Conservation (phyloP, 2,888 invertebrate genomes). For the Calameuta filiformis region DNA sequence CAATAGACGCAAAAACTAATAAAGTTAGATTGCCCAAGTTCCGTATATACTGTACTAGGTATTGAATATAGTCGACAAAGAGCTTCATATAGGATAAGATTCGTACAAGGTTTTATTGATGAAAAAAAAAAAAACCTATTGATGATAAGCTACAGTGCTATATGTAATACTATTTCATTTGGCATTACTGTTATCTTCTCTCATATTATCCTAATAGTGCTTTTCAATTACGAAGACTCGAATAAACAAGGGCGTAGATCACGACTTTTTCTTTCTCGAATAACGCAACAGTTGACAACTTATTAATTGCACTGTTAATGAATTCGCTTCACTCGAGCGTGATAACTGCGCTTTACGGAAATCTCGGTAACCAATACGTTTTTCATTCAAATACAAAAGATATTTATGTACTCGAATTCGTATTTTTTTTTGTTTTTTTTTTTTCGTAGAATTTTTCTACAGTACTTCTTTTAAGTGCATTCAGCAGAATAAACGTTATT, state of each 20-base stretch:
- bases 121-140: not conserved
- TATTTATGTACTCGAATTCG: not conserved
- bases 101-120: not conserved
- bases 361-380: not conserved
- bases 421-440: not conserved
- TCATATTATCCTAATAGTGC: not conserved
- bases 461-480: not conserved
- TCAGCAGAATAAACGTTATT: not conserved
- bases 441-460: not conserved
- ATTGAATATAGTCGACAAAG: not conserved
- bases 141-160: not conserved
- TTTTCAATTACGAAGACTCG: not conserved
- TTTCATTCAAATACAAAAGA: not conserved
- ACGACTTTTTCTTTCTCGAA: not conserved
- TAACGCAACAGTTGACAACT: not conserved
- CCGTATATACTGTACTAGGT: not conserved
- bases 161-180: not conserved
- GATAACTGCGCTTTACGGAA: not conserved
- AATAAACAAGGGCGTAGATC: not conserved
- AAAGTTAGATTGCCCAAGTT: not conserved
- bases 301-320: not conserved
- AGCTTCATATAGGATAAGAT: not conserved
- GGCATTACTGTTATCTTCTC: not conserved
- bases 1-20: not conserved
- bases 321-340: not conserved